Evolutionary conservation across 2,888 invertebrate species (phyloP).

Genomic region (Congeria kusceri): DNA sequence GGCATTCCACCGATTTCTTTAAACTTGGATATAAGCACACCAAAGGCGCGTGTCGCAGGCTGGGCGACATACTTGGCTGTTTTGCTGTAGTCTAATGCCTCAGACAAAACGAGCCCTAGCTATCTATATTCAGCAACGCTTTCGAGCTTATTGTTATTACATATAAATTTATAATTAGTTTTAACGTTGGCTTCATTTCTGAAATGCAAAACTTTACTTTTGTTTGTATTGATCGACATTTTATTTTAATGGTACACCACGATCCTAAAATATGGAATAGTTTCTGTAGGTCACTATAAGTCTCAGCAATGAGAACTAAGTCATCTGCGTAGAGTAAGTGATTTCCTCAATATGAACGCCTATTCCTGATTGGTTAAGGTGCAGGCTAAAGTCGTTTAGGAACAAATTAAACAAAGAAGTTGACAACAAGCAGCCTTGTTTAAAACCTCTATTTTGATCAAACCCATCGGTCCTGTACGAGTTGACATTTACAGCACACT

Average conservation of each 20-base stretch:
- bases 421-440: background rate
- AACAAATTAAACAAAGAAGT: background rate
- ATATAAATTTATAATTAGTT: no score
- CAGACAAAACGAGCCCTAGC: no score
- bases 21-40: no score
- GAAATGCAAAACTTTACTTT: background rate
- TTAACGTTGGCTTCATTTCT: no score
- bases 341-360: background rate
- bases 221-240: background rate
- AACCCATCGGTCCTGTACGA: background rate
- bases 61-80: no score
- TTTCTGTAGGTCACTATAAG: background rate
- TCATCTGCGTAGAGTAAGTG: background rate
- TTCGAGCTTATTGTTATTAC: no score
- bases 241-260: background rate
- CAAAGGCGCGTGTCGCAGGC: no score
- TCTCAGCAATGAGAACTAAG: background rate
- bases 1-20: background rate
- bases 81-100: no score
- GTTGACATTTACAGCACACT: background rate
- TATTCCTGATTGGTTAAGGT: background rate
- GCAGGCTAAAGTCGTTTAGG: background rate
- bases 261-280: background rate
- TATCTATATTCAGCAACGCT: no score
- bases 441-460: background rate